Conservation (phyloP, 2,797 vertebrate species). For the Malurus splendens region DNA sequence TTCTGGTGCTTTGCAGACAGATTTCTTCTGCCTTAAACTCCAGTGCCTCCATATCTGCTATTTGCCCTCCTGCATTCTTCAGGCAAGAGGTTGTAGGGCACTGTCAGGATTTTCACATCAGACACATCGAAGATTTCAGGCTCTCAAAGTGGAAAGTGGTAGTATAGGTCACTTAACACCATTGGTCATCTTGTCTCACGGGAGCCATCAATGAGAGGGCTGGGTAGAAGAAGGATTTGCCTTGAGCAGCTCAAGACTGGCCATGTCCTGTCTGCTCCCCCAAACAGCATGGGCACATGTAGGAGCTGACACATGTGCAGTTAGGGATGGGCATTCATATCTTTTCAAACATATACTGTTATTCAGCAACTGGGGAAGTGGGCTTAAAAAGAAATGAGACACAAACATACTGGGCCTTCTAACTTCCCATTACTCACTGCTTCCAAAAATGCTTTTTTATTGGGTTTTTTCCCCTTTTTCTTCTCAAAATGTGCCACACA, state of each 20-base stretch:
- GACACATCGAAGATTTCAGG: conserved; percentile 40
- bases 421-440: neutral
- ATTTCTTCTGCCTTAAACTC: neutral
- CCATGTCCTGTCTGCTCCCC: neutral
- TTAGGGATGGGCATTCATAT: neutral
- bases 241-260: neutral
- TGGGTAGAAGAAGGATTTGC: neutral
- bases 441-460: neutral
- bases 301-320: neutral
- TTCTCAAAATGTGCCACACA: neutral
- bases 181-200: neutral
- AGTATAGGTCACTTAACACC: neutral
- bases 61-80: neutral
- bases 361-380: neutral
- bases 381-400: neutral
- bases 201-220: neutral
- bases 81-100: neutral
- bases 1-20: neutral
- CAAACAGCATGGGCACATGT: neutral
- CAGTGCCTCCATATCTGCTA: neutral
- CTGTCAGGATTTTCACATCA: neutral
- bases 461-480: neutral
- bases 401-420: neutral
- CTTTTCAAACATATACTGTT: neutral
- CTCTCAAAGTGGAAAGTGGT: neutral